Conservation (phyloP, 2,113 vertebrate genomes). For the Himantopus leucocephalus region DNA sequence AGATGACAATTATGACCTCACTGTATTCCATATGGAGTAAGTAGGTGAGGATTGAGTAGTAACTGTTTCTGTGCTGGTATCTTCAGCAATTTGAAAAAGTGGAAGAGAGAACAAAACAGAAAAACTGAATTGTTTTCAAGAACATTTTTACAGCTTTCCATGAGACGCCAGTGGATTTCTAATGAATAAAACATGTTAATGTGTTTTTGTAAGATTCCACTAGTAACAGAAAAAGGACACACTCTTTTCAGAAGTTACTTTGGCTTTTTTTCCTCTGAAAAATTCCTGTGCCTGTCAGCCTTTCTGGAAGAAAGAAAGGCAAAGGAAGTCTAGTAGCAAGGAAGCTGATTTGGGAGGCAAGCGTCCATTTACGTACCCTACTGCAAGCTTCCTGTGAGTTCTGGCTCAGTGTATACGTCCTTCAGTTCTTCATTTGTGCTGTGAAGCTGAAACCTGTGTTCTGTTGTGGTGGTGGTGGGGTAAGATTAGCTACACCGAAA, state of each 20-base stretch:
- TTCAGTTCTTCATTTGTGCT: not conserved
- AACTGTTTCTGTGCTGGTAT: slow-evolving; percentile 5
- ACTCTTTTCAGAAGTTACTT: not conserved
- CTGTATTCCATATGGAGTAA: not conserved
- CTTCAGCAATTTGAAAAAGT: not conserved
- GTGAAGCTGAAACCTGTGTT: not conserved
- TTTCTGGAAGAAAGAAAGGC: not conserved
- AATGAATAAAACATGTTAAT: slow-evolving; percentile 39
- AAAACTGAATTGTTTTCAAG: slow-evolving; percentile 19
- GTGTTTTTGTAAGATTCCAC: slow-evolving; percentile 16
- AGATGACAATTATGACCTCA: not conserved
- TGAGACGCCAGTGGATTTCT: not conserved
- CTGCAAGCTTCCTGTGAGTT: not conserved
- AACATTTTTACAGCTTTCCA: slow-evolving; percentile 4
- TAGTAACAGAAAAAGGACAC: not conserved
- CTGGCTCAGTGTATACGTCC: not conserved
- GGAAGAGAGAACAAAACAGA: not conserved
- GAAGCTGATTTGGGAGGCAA: not conserved
- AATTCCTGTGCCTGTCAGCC: not conserved
- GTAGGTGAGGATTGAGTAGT: slow-evolving; percentile 5
- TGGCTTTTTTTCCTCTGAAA: not conserved
- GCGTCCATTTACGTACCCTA: not conserved
- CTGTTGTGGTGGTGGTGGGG: not conserved
- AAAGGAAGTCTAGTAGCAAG: not conserved
- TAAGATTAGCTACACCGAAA: not conserved